Evolutionary conservation across 2,113 vertebrate genomes (phyloP), one percentile per base, ranked within the genome.

Genomic region (Microtus oregoni): DNA sequence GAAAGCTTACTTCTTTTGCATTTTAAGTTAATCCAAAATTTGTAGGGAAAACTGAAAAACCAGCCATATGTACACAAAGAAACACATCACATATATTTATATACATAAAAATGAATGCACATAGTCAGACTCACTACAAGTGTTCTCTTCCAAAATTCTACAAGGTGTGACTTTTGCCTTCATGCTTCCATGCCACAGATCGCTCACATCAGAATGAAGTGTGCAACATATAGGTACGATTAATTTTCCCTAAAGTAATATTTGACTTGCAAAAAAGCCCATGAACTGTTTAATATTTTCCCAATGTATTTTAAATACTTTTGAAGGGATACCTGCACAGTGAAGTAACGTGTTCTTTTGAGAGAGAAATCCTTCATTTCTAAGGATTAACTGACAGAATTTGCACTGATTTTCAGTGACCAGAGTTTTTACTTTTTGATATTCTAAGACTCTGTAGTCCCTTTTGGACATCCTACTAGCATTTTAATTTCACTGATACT

Each of bases 51-150:
- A 63, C 17, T 72, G 6, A 79, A 89, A 44, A 10, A 72, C 0
- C 9, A 61, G 28, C 75, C n/a, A 47, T 13, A 35, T 41, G 19
- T 4, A 78, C 0, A 68, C 2, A 12, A 12, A 35, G 0, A 0
- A 3, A 65, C 8, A 47, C 10, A 47, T 38, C 61, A 65, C 13
- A 47, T 35, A 41, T 1, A 75, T 1, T 82, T 2, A 17, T 10
- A 78, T 0, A 0, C 7, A 32, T 28, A 41, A 6, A 87, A 94
- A 12, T 22, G 7, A 14, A 70, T 35, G 8, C 30, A 19, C 41
- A 65, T 38, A 44, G 24, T 3, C 19, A 15, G 5, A 3, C 30
- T 75, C 7, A 30, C 3, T 32, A 20, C 3, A 0, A 1, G 11
- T 47, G 3, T 81, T 1, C 9, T 70, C 11, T 50, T 85, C 47